A percentile compares a stretch with the other conserved stretches of the same genome.
Conservation (phyloP, 2,113 vertebrate species). For the Hypocryptadius cinnamomeus region DNA sequence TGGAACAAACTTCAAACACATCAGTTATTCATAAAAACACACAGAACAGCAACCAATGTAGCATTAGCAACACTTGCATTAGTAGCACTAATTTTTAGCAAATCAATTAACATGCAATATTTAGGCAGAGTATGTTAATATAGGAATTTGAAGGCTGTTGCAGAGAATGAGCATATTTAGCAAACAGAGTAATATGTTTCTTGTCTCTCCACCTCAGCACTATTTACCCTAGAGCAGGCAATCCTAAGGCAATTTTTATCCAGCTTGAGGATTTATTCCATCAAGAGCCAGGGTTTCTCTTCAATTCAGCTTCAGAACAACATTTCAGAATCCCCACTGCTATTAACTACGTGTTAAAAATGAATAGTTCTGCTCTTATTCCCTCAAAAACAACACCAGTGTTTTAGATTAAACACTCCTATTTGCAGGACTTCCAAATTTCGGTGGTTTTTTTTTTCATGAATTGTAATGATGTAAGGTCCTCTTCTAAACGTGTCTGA, state of each 20-base stretch:
- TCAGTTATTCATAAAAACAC: background rate
- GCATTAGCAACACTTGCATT: background rate
- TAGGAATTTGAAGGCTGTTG: background rate
- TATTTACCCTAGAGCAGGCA: background rate
- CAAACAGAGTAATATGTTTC: background rate
- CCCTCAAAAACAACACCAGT: background rate
- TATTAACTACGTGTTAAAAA: background rate
- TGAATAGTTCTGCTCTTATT: background rate
- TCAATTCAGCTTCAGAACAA: background rate
- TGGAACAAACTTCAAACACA: background rate
- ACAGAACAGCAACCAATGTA: background rate
- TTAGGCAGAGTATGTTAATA: background rate
- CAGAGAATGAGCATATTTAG: background rate
- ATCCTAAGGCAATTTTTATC: background rate
- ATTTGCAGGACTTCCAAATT: background rate
- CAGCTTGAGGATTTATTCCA: background rate
- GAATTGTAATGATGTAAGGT: background rate
- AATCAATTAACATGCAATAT: background rate
- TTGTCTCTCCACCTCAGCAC: background rate
- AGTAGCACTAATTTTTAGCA: background rate
- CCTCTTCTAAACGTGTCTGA: background rate
- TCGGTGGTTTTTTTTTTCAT: background rate
- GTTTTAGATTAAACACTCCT: background rate
- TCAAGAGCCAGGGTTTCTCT: background rate
- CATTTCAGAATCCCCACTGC: background rate